Conservation (phyloP, 1,140 invertebrate species). For the Drosophila carrolli region DNA sequence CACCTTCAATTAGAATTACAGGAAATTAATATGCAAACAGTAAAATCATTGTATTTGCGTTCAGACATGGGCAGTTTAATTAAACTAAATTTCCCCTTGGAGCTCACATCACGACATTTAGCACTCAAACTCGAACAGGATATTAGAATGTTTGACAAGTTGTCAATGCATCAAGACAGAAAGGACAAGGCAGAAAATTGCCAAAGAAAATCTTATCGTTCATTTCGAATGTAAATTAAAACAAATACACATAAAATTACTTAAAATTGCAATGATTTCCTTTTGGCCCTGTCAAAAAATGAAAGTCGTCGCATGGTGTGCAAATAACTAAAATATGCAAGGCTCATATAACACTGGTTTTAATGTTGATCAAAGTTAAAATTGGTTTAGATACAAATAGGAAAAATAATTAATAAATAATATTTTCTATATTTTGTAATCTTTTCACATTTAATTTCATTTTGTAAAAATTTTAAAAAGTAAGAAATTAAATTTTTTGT, state of each 20-base stretch:
- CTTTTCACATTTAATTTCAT: too few species aligned
- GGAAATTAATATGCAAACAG: constrained; percentile 67
- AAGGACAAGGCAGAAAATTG: constrained; percentile 36
- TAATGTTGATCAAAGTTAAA: neutral
- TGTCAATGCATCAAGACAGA: constrained; percentile 45
- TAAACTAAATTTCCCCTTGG: constrained; percentile 60
- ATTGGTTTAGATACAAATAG: too few species aligned
- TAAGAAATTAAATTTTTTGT: too few species aligned
- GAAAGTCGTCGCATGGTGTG: constrained; percentile 9
- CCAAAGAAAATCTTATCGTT: constrained; percentile 27
- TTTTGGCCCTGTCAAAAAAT: constrained; percentile 27
- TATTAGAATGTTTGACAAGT: constrained; percentile 65
- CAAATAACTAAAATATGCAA: constrained; percentile 13
- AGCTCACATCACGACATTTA: constrained; percentile 5
- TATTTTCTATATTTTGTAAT: too few species aligned
- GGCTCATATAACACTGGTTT: neutral
- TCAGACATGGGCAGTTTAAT: constrained; percentile 55
- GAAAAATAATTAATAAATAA: too few species aligned
- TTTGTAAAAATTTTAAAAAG: too few species aligned
- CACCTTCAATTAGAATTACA: constrained; percentile 54
- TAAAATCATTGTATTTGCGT: constrained; percentile 28
- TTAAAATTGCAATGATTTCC: constrained; percentile 50
- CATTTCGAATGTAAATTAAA: constrained; percentile 61
- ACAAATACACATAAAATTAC: constrained; percentile 75
- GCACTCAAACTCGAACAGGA: constrained; percentile 23